phyloP scores from a whole-genome alignment of 2,888 invertebrate species.

The Suillia variegata region DNA sequence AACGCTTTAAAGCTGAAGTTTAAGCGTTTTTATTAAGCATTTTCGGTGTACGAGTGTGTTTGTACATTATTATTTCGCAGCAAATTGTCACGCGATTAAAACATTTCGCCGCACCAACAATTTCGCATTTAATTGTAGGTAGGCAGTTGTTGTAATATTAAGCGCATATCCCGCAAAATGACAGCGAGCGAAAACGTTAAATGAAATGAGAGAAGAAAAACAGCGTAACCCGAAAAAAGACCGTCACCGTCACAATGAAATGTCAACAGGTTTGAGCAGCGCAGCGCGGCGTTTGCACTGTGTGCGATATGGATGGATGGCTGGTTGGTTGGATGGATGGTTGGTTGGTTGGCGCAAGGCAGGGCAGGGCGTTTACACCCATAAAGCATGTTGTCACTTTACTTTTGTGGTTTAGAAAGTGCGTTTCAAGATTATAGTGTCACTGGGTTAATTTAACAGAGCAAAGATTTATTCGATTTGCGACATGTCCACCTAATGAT shows the following conservation, averaged over 20 bases:
- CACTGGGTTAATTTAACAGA: no score
- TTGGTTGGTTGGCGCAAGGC: not conserved
- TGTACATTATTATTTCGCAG: not conserved
- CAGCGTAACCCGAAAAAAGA: no score
- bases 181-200: no score
- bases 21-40: not conserved
- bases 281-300: not conserved
- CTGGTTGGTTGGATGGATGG: not conserved
- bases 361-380: not conserved
- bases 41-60: not conserved
- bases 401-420: not conserved
- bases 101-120: not conserved
- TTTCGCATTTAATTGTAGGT: no score
- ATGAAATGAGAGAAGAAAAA: no score
- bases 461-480: no score
- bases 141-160: no score
- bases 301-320: not conserved
- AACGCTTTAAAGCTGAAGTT: not conserved
- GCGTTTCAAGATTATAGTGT: no score
- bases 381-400: not conserved
- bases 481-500: no score
- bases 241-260: no score
- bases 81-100: conserved; percentile 8
- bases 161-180: no score
- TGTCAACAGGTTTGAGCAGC: conserved; percentile 17